A percentile compares a stretch with the other conserved stretches of the same genome.
phyloP scores from a whole-genome alignment of 53 echinoderm and acorn worm genomes.

The Apostichopus leukothele region DNA sequence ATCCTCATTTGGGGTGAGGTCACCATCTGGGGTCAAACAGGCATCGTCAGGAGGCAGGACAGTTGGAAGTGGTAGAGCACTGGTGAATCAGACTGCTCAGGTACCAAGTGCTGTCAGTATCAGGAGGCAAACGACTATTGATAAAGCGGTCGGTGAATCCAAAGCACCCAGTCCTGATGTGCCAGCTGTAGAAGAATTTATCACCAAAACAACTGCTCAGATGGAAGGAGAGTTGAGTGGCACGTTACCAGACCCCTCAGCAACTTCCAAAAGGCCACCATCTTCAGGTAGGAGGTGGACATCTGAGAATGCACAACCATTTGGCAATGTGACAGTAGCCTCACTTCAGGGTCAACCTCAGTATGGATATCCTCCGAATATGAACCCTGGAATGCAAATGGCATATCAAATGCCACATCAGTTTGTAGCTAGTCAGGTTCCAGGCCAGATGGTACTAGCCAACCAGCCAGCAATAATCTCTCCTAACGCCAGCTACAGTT shows the following conservation, averaged over 20 bases:
- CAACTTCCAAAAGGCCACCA: neutral
- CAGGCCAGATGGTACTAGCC: constrained; percentile 37
- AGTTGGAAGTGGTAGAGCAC: neutral
- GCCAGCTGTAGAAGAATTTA: constrained; percentile 13
- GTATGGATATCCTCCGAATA: neutral
- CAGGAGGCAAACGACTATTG: constrained; percentile 25
- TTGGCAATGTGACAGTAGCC: neutral
- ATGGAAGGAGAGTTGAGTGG: constrained; percentile 7
- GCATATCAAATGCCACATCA: constrained; percentile 12
- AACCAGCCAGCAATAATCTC: constrained; percentile 41
- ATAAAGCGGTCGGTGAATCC: constrained; percentile 39
- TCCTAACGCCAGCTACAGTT: constrained; percentile 33
- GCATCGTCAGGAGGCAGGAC: constrained; percentile 35
- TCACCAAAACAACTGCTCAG: constrained; percentile 16
- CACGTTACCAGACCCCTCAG: neutral
- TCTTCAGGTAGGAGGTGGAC: neutral
- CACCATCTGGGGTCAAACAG: constrained; percentile 47
- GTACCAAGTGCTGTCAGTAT: constrained; percentile 21
- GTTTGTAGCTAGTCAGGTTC: neutral
- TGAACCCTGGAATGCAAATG: constrained; percentile 1
- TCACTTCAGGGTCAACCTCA: constrained; percentile 9
- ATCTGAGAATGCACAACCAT: neutral
- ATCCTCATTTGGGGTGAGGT: neutral
- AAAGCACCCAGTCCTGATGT: constrained; percentile 31
- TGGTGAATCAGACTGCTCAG: constrained; percentile 34